Percentiles rank a stretch among this genome's conserved stretches.
phyloP scores from a whole-genome alignment of 2,888 invertebrate genomes.

The Nebria salina region DNA sequence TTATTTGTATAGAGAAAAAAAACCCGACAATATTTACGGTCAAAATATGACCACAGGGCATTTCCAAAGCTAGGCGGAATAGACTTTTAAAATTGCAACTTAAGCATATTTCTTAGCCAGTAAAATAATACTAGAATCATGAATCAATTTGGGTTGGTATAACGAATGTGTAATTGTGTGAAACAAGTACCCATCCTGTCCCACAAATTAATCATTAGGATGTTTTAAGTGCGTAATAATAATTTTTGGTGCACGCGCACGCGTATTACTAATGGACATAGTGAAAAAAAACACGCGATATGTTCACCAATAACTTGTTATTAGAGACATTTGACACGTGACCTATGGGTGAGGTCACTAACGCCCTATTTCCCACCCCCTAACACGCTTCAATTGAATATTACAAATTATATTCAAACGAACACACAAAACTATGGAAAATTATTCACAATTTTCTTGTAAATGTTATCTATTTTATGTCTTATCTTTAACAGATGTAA shows the following conservation, averaged over 20 bases:
- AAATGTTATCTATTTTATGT: neutral
- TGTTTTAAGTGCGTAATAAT: constrained; percentile 30
- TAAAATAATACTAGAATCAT: no score
- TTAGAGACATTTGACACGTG: constrained; percentile 43
- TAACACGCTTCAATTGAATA: neutral
- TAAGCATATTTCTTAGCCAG: no score
- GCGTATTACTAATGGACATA: neutral
- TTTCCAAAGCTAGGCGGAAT: neutral
- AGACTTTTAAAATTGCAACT: no score
- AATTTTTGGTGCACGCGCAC: neutral
- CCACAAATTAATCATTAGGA: constrained; percentile 32
- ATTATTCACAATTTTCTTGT: no score
- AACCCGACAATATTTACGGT: constrained; percentile 29
- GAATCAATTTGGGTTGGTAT: no score
- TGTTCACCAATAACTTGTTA: constrained; percentile 20
- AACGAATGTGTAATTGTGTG: constrained; percentile 24
- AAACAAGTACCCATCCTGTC: constrained; percentile 23
- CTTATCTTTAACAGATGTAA: neutral
- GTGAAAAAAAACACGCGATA: constrained; percentile 22
- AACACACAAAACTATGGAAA: no score
- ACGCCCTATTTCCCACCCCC: constrained; percentile 11
- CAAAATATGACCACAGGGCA: constrained; percentile 36
- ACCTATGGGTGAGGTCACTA: constrained; percentile 19
- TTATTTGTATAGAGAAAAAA: constrained; percentile 7
- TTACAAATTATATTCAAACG: no score